Evolutionary conservation across 2,113 vertebrate species (phyloP).

Genomic region (human (Homo sapiens)): DNA sequence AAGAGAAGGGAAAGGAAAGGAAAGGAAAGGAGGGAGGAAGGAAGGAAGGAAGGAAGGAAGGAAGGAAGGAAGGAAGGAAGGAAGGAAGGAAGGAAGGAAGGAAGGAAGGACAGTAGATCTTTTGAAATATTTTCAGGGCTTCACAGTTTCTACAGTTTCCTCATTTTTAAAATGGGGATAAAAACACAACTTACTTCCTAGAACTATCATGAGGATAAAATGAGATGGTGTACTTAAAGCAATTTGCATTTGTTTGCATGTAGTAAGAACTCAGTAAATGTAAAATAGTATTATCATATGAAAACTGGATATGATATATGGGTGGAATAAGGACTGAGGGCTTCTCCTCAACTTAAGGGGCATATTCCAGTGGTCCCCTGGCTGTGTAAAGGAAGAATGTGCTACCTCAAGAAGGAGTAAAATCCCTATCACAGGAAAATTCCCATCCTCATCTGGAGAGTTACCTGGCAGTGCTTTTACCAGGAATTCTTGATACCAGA

Average conservation of each 20-base stretch:
- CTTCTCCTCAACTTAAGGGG: background rate
- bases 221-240: background rate
- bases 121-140: background rate
- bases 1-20: fast-evolving
- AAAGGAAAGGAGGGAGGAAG: fast-evolving
- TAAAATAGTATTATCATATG: background rate
- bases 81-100: background rate
- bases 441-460: background rate
- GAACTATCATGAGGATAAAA: background rate
- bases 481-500: background rate
- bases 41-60: background rate
- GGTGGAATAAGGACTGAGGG: background rate
- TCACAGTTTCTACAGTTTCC: background rate
- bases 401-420: background rate
- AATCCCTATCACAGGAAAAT: background rate
- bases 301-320: background rate
- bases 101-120: background rate
- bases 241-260: background rate
- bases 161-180: background rate
- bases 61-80: background rate
- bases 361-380: background rate
- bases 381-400: background rate
- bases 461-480: background rate
- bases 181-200: background rate
- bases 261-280: background rate